A percentile compares a stretch with the other conserved stretches of the same genome.
These are phyloP conservation scores for Drosophila oshimai DNA, from an alignment of 1,140 invertebrate genomes.

Conservation along the genomic window DNA sequence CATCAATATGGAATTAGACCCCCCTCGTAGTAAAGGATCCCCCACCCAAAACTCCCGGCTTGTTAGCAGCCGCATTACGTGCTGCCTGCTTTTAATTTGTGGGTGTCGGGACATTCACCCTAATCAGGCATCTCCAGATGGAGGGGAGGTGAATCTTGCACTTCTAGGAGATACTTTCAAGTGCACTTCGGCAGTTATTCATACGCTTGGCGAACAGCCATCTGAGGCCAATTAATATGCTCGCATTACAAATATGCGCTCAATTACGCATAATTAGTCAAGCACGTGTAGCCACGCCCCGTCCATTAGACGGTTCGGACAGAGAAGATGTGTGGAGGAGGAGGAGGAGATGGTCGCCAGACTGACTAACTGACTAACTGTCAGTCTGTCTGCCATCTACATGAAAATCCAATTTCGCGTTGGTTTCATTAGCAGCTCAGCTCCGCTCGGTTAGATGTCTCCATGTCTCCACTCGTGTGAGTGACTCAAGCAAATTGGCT, in stretches of 20 bases:
- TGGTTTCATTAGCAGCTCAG: slow-evolving; percentile 69
- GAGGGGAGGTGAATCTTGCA: not conserved
- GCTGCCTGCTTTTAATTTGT: slow-evolving; percentile 20
- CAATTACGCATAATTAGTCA: slow-evolving; percentile 75
- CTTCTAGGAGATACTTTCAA: slow-evolving; percentile 22
- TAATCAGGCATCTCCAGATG: slow-evolving; percentile 1
- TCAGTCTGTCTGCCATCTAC: slow-evolving; percentile 52
- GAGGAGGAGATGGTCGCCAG: slow-evolving; percentile 6
- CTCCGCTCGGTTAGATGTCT: not conserved
- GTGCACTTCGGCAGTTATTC: slow-evolving; percentile 39
- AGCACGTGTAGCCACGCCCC: slow-evolving; percentile 69
- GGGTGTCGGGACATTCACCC: slow-evolving; percentile 26
- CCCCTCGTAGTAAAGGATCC: not conserved
- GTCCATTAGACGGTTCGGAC: slow-evolving; percentile 60
- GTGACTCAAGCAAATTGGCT: slow-evolving; percentile 62
- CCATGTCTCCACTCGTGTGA: slow-evolving; percentile 15
- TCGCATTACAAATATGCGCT: slow-evolving; percentile 69
- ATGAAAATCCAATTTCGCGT: slow-evolving; percentile 78
- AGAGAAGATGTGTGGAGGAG: not conserved
- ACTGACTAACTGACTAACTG: slow-evolving; percentile 2
- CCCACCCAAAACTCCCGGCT: slow-evolving; percentile 3
- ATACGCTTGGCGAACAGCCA: slow-evolving; percentile 47
- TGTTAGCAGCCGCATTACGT: slow-evolving; percentile 48
- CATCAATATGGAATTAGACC: slow-evolving; percentile 6
- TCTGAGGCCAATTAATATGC: slow-evolving; percentile 69